A percentile compares a stretch with the other conserved stretches of the same genome.
Evolutionary conservation across 2,113 vertebrate genomes (phyloP).

Genomic region (Platycercus adscitus): DNA sequence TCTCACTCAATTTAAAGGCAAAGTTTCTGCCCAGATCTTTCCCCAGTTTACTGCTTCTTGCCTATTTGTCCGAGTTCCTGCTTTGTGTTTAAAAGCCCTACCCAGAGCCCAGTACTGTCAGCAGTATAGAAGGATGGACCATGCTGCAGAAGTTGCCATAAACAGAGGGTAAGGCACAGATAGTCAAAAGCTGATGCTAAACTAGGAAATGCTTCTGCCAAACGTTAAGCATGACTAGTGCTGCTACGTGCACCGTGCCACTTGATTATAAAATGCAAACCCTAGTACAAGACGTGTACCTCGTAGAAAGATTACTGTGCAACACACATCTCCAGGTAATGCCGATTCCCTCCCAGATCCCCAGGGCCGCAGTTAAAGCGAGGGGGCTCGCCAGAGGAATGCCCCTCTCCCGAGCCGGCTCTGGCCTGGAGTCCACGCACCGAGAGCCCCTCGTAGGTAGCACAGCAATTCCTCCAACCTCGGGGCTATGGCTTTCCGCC

Average conservation of each 20-base stretch:
- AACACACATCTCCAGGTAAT: background rate
- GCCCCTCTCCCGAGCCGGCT: background rate
- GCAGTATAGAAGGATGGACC: background rate
- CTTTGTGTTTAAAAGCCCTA: background rate
- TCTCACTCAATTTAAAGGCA: background rate
- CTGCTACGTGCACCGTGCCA: background rate
- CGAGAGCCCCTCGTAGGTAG: background rate
- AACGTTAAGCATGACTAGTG: background rate
- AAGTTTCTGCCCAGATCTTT: background rate
- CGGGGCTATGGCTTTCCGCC: background rate
- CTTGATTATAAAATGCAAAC: conserved; percentile 12
- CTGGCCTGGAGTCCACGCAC: background rate
- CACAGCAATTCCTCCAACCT: background rate
- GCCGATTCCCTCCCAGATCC: background rate
- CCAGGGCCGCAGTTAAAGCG: no score
- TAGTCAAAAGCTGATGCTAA: conserved; percentile 26
- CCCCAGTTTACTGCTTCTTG: background rate
- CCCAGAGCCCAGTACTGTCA: background rate
- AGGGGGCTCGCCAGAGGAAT: background rate
- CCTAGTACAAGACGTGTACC: background rate
- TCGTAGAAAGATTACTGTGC: background rate
- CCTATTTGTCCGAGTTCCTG: background rate
- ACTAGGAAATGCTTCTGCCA: conserved; percentile 54
- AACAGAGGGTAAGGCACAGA: background rate
- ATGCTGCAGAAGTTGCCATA: background rate